Evolutionary conservation across 2,888 invertebrate species (phyloP).

Genomic region (Metellina segmentata): DNA sequence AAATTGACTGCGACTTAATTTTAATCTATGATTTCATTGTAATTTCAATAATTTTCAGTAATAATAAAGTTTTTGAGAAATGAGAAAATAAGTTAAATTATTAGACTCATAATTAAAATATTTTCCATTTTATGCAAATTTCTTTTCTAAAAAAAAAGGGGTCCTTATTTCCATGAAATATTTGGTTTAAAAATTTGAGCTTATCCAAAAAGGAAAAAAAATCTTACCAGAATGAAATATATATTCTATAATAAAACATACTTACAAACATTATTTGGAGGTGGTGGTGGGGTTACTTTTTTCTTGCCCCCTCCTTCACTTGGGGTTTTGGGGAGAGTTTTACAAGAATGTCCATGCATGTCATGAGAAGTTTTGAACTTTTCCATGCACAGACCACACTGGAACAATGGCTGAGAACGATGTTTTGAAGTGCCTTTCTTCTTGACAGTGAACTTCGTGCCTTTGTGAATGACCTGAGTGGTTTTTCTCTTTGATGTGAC

Average conservation of each 20-base stretch:
- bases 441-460: constrained; percentile 23
- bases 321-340: background rate
- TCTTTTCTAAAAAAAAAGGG: background rate
- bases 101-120: background rate
- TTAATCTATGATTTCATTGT: no score
- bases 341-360: constrained; percentile 66
- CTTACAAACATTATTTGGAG: constrained; percentile 55
- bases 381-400: constrained; percentile 68
- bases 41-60: no score
- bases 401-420: constrained; percentile 45
- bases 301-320: constrained; percentile 1
- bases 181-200: no score
- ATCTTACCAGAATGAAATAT: no score
- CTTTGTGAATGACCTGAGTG: constrained; percentile 1
- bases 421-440: constrained; percentile 36
- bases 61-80: no score
- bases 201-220: no score
- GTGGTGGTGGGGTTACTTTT: background rate
- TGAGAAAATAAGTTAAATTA: background rate
- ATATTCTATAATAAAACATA: constrained; percentile 10
- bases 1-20: no score
- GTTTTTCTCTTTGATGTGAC: constrained; percentile 39
- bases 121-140: background rate
- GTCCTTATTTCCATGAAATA: no score
- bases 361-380: constrained; percentile 66